A percentile compares a stretch with the other conserved stretches of the same genome.
phyloP scores from a whole-genome alignment of 2,797 vertebrate genomes.

The Hypotaenidia okinawae region DNA sequence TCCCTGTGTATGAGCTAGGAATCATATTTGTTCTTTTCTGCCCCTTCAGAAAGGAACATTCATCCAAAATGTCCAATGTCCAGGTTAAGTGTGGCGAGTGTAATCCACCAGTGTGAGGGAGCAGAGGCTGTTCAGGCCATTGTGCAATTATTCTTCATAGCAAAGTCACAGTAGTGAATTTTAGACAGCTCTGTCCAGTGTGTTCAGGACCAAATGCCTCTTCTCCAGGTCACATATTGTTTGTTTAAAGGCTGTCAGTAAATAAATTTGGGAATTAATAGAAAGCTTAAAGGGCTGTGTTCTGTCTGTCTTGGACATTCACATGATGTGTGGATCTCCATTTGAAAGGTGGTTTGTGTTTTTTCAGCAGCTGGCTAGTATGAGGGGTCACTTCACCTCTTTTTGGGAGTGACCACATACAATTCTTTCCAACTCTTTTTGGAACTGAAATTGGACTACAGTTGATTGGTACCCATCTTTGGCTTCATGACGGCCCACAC shows the following conservation, averaged over 20 bases:
- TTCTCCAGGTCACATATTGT: not conserved
- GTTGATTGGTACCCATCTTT: not conserved
- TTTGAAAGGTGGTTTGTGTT: not conserved
- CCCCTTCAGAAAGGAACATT: not conserved
- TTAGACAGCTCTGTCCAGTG: not conserved
- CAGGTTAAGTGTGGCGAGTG: not conserved
- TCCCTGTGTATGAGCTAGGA: not conserved
- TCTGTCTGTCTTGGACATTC: not conserved
- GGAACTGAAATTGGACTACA: not conserved
- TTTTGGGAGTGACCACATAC: not conserved
- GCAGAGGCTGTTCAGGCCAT: not conserved
- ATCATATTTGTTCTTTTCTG: not conserved
- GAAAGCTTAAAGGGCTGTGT: not conserved
- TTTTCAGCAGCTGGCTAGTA: not conserved
- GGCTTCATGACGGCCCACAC: not conserved
- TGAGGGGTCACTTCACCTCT: not conserved
- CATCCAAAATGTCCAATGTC: not conserved
- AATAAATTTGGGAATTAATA: constrained; percentile 4
- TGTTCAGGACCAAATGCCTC: not conserved
- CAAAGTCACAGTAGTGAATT: not conserved
- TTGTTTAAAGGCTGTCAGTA: not conserved
- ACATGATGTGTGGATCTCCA: not conserved
- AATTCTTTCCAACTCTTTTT: not conserved
- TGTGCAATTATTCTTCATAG: not conserved
- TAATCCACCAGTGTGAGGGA: not conserved